A percentile compares a stretch with the other conserved stretches of the same genome.
Evolutionary conservation across 1,140 invertebrate species (phyloP).

Genomic region (Hesperophylax magnus): DNA sequence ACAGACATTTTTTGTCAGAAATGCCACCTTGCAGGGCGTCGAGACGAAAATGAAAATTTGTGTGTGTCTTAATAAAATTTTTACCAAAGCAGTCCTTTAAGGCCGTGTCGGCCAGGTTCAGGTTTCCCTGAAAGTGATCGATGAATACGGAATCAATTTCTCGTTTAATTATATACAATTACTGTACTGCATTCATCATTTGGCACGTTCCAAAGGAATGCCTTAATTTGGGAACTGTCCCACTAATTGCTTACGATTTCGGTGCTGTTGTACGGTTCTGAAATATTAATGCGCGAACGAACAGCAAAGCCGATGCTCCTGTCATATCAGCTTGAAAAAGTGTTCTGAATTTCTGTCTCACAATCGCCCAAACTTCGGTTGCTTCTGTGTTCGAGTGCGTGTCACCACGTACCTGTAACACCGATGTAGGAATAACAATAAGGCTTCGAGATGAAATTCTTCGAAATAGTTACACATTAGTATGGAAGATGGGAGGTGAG

Average conservation of each 20-base stretch:
- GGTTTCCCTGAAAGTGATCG: not conserved
- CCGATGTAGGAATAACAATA: not conserved
- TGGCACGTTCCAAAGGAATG: conserved; percentile 8
- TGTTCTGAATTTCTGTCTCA: not conserved
- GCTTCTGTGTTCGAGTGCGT: not conserved
- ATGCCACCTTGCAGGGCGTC: too few relatives aligned
- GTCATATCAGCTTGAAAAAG: not conserved
- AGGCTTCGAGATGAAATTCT: not conserved
- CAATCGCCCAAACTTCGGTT: not conserved
- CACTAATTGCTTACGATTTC: conserved; percentile 11
- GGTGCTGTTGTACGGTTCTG: not conserved
- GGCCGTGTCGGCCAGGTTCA: too few relatives aligned
- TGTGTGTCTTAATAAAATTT: too few relatives aligned
- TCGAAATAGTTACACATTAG: not conserved
- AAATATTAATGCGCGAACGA: not conserved
- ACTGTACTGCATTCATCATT: not conserved
- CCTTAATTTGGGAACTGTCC: not conserved
- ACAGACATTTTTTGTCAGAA: too few relatives aligned
- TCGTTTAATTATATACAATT: conserved; percentile 6
- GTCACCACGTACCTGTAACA: not conserved
- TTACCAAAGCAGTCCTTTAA: too few relatives aligned
- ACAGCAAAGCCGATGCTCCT: not conserved
- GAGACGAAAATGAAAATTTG: too few relatives aligned
- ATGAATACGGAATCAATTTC: conserved; percentile 1
- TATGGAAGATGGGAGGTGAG: not conserved